These are phyloP conservation scores for Hydractinia echinata DNA, from an alignment of 30 jellyfish, hydroid and myxozoan species.

Conservation along the genomic window DNA sequence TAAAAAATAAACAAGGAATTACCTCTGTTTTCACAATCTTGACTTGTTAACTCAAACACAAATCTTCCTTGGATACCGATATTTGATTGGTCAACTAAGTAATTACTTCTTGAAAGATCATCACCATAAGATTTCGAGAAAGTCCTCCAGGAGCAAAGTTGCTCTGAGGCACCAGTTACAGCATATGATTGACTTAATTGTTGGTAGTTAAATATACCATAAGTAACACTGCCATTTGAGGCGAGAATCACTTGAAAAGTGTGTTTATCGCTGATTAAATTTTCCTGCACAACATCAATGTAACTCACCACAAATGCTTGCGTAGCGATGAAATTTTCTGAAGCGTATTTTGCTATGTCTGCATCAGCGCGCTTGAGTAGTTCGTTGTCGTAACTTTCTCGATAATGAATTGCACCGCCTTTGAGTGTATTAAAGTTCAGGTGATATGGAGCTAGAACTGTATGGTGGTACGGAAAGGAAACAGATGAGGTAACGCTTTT, in stretches of 20 bases:
- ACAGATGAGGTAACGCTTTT: conserved; percentile 7
- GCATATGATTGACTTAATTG: background rate
- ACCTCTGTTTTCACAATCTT: background rate
- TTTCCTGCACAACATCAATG: background rate
- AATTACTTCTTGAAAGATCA: background rate
- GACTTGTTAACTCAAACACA: background rate
- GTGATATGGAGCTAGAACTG: background rate
- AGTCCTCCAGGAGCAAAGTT: background rate
- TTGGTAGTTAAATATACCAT: conserved; percentile 6
- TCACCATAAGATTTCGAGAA: background rate
- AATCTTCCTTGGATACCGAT: background rate
- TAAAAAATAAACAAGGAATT: no score
- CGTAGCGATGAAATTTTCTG: background rate
- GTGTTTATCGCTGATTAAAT: background rate
- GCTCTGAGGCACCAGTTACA: background rate
- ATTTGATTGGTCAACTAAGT: background rate
- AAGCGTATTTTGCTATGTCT: background rate
- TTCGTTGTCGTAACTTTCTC: background rate
- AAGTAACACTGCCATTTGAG: conserved; percentile 10
- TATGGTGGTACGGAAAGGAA: conserved; percentile 6
- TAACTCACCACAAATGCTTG: background rate
- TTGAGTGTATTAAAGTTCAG: background rate
- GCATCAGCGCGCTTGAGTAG: background rate
- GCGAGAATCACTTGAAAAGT: background rate
- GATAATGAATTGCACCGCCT: background rate